Evolutionary conservation across 1,140 invertebrate genomes (phyloP).

Genomic region (Hydropsyche tenuis): DNA sequence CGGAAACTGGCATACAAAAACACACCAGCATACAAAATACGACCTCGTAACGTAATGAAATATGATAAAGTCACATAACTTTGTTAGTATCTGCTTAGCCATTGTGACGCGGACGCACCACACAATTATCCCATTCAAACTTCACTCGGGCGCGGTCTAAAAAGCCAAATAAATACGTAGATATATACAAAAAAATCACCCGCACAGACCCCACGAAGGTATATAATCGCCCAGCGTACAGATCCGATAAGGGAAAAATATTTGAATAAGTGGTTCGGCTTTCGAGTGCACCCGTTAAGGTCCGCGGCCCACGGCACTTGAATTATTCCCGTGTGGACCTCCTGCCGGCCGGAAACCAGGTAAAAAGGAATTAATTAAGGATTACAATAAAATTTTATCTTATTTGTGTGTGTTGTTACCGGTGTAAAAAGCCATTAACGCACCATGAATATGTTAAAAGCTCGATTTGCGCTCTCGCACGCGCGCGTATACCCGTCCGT

Average conservation of each 20-base stretch:
- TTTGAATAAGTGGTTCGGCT: conserved; percentile 5
- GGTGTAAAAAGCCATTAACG: conserved; percentile 17
- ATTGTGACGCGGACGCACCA: not conserved
- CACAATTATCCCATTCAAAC: conserved; percentile 14
- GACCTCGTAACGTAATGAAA: no score
- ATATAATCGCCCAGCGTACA: not conserved
- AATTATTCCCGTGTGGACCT: conserved; percentile 4
- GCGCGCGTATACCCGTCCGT: not conserved
- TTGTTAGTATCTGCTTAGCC: not conserved
- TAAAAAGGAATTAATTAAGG: conserved; percentile 26
- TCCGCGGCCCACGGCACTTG: not conserved
- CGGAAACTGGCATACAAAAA: no score
- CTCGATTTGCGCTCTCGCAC: not conserved
- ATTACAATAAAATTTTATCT: conserved; percentile 28
- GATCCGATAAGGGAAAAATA: conserved; percentile 20
- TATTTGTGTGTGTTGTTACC: not conserved
- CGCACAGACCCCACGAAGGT: not conserved
- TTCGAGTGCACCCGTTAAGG: conserved; percentile 18
- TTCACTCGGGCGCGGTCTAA: no score
- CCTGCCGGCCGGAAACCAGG: not conserved
- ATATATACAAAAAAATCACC: no score
- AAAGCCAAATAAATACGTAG: no score
- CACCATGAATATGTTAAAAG: conserved; percentile 21
- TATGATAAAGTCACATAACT: no score
- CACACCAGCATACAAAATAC: no score